Conservation (phyloP, 2,797 vertebrate species). For the Lithobates pipiens region DNA sequence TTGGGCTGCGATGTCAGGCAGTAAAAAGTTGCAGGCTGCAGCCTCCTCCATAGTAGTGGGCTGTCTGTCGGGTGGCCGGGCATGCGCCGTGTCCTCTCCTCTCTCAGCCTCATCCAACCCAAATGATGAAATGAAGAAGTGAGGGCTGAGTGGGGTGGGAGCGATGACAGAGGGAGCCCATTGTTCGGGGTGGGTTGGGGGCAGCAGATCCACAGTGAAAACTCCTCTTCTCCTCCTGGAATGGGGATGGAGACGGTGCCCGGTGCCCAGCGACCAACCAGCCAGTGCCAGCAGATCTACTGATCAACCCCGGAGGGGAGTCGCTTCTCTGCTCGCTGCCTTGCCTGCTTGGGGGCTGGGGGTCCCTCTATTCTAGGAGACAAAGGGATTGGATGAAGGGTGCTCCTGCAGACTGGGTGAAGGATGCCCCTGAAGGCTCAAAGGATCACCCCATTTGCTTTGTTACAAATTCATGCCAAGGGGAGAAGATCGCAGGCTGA, state of each 20-base stretch:
- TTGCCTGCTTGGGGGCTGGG: conserved; percentile 13
- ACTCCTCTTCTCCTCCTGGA: neutral
- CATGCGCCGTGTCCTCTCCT: conserved; percentile 34
- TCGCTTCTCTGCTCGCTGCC: neutral
- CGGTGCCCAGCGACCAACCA: neutral
- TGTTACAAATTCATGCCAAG: neutral
- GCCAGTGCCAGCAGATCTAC: conserved; percentile 6
- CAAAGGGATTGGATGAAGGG: conserved; percentile 3
- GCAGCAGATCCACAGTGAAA: neutral
- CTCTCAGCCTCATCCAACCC: conserved; percentile 22
- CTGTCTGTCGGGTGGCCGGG: conserved; percentile 10
- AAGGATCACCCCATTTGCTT: neutral
- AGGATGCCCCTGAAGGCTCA: conserved; percentile 26
- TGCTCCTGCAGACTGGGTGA: too few relatives aligned
- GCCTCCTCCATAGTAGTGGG: neutral
- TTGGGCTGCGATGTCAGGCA: too few relatives aligned
- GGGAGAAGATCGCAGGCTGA: neutral
- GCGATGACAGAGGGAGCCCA: conserved; percentile 26
- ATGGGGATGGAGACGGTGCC: neutral
- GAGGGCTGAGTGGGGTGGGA: conserved; percentile 30
- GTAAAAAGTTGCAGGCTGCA: too few relatives aligned
- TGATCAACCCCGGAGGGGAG: neutral
- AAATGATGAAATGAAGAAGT: conserved; percentile 47
- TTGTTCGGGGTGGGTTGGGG: conserved; percentile 41
- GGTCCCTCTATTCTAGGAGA: conserved; percentile 10